Conservation (phyloP, 1,140 invertebrate species). For the Drosophila pseudoobscura region DNA sequence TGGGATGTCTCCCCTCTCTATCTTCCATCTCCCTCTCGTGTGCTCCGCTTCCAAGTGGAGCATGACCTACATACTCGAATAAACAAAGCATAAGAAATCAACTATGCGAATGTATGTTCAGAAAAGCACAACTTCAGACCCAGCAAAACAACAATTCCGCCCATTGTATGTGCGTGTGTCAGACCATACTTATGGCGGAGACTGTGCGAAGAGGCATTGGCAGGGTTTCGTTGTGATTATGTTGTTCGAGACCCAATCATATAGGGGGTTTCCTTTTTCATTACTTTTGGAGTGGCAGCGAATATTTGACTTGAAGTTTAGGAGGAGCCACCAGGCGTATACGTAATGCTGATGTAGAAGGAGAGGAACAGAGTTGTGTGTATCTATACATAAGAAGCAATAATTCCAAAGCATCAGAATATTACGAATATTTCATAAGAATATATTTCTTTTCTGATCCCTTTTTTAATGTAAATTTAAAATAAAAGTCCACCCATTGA, state of each 20-base stretch:
- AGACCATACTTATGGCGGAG: not conserved
- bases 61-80: conserved; percentile 52
- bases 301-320: not conserved
- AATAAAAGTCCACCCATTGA: not conserved
- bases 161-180: conserved; percentile 32
- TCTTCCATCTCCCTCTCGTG: too few species aligned
- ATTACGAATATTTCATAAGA: too few species aligned
- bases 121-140: conserved; percentile 12
- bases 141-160: conserved; percentile 11
- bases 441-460: too few species aligned
- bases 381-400: too few species aligned
- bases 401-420: too few species aligned
- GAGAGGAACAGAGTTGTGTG: too few species aligned
- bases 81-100: conserved; percentile 50
- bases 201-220: not conserved
- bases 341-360: not conserved
- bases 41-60: conserved; percentile 37
- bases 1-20: not conserved
- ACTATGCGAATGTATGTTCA: conserved; percentile 29
- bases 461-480: too few species aligned
- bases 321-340: not conserved
- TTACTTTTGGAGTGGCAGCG: not conserved
- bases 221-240: not conserved
- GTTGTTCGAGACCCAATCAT: conserved; percentile 13
- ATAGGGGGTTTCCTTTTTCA: conserved; percentile 6